Evolutionary conservation across 35 echinoderm and acorn worm genomes (phyloP), one percentile per base, ranked within the genome.

Genomic region (Holothuria glaberrima): DNA sequence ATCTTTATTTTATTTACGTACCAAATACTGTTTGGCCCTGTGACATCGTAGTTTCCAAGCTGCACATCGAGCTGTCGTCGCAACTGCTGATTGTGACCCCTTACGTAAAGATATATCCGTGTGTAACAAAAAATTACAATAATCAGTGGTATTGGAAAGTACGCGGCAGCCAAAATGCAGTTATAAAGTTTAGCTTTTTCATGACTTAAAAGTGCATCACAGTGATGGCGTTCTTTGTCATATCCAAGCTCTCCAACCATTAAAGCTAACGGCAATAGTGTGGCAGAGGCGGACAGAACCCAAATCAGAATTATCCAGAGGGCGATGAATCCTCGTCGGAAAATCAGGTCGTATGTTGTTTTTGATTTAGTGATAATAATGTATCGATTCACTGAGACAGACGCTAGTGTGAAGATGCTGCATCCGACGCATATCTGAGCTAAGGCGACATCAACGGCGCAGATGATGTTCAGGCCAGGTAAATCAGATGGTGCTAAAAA

Each of bases 191-290:
- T 26, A 13, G 48, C 72, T n/a, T 35, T 36, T 6, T 14, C 66
- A 28, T 92, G 80, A 20, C 29, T 34, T 17, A 62, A 80, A n/a
- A 76, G 48, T 19, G 54, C 82, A 32, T 50, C 70, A 67, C 90
- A 92, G 16, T 69, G 75, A 30, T 62, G 85, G n/a, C 87, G 70
- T 0, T 59, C 25, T 66, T 32, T 7, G 70, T 86, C 80, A 38
- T 87, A 92, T 48, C 90, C 90, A 16, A 92, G 63, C 21, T 74
- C 52, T 7, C 90, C 90, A 26, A 86, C 20, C 12, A 56, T 82
- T 61, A 92, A 75, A 30, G 56, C n/a, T 21, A 14, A 30, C 21
- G 90, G 90, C 13, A 92, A 16, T 6, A 72, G 45, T 26, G 79
- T 71, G 32, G 67, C 60, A 45, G 59, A 72, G n/a, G 63, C 30